Conservation (phyloP, 2,888 invertebrate species). For the Pheosia tremula region DNA sequence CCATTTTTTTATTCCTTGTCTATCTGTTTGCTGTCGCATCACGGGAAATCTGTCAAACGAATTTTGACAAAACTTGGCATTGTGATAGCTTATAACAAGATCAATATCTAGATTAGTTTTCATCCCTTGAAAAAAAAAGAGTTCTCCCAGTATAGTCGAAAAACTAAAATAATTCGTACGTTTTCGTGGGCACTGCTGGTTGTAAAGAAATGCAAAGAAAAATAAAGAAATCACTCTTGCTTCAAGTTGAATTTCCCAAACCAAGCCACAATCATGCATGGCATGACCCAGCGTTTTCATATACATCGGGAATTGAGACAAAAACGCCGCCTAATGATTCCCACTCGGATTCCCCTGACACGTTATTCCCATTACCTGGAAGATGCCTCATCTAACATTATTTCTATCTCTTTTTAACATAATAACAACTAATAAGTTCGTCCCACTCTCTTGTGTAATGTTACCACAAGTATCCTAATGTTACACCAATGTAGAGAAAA, state of each 20-base stretch:
- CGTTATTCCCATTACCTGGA: constrained; percentile 75
- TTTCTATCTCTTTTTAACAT: constrained; percentile 50
- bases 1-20: no score
- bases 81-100: no score
- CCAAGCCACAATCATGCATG: constrained; percentile 17
- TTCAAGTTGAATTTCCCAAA: not conserved
- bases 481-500: not conserved
- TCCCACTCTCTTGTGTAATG: constrained; percentile 1
- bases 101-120: no score
- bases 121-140: no score
- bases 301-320: constrained; percentile 58
- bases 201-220: no score
- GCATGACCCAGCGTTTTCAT: constrained; percentile 47
- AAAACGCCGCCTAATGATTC: constrained; percentile 68
- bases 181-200: no score
- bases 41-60: no score
- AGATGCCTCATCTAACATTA: constrained; percentile 55
- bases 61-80: no score
- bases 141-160: no score
- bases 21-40: no score
- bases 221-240: no score
- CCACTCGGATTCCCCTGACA: constrained; percentile 73
- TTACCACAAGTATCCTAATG: not conserved
- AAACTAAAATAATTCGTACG: no score
- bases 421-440: constrained; percentile 1